Percentiles rank a stretch among this genome's conserved stretches.
Conservation (phyloP, 1,140 invertebrate species). For the Halesus radiatus region DNA sequence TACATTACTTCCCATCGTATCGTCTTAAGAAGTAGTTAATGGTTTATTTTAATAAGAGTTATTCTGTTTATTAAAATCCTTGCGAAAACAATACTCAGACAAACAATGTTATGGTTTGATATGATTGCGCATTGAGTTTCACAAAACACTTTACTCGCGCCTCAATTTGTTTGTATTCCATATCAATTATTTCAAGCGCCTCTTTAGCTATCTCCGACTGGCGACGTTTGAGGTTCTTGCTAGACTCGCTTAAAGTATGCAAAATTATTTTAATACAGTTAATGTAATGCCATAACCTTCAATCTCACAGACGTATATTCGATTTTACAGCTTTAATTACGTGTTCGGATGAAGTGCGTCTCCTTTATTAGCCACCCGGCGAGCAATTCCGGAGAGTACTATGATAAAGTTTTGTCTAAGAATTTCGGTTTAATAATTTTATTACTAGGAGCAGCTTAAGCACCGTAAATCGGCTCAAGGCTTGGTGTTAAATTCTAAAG, state of each 20-base stretch:
- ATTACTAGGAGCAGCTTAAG: constrained; percentile 6
- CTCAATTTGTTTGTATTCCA: too few relatives aligned
- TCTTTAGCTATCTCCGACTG: too few relatives aligned
- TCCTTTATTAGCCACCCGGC: constrained; percentile 7
- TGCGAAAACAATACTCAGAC: too few relatives aligned
- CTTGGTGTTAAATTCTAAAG: constrained; percentile 13
- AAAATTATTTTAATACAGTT: constrained; percentile 17
- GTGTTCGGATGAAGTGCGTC: constrained; percentile 23
- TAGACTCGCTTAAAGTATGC: neutral
- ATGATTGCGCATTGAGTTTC: too few relatives aligned
- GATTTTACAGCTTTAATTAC: constrained; percentile 36
- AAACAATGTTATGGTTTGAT: too few relatives aligned
- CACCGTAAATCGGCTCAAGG: constrained; percentile 22
- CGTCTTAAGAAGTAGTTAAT: too few relatives aligned
- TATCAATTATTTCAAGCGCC: too few relatives aligned
- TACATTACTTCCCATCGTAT: too few relatives aligned
- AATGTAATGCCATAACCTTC: neutral
- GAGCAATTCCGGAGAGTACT: neutral
- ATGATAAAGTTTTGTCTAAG: constrained; percentile 22
- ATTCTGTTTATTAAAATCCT: too few relatives aligned
- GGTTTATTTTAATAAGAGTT: too few relatives aligned
- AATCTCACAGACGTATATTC: constrained; percentile 19
- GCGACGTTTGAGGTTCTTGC: neutral
- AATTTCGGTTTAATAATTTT: constrained; percentile 35
- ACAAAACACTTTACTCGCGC: too few relatives aligned